Evolutionary conservation across 2,888 invertebrate species (phyloP).

Genomic region (Chydorus sphaericus): DNA sequence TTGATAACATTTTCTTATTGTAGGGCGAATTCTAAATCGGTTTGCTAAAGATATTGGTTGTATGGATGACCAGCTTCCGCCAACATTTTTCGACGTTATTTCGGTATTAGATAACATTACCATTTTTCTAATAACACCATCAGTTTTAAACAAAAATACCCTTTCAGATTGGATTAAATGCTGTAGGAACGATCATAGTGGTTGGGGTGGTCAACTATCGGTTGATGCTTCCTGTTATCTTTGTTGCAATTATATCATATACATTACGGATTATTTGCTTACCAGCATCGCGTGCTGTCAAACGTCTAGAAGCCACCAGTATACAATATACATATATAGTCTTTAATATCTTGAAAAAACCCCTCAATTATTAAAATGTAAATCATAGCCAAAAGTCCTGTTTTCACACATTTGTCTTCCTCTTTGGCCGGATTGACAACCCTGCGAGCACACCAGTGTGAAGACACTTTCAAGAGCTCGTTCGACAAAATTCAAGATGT

Average conservation of each 20-base stretch:
- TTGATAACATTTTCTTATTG: no score
- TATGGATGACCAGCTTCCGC: no score
- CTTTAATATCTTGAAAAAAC: background rate
- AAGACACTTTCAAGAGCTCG: constrained; percentile 28
- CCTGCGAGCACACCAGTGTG: constrained; percentile 37
- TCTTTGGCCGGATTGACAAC: constrained; percentile 60
- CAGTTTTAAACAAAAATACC: no score
- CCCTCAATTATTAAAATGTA: no score
- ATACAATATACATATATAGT: constrained; percentile 18
- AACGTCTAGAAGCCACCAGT: constrained; percentile 36
- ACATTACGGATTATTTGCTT: constrained; percentile 31
- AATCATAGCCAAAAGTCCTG: constrained; percentile 34
- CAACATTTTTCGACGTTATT: no score
- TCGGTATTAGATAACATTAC: no score
- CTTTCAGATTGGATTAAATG: no score
- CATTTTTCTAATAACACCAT: no score
- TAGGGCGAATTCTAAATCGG: no score
- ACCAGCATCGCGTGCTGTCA: constrained; percentile 32
- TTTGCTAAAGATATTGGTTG: no score
- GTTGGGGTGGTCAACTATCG: constrained; percentile 32
- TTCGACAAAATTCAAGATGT: constrained; percentile 26
- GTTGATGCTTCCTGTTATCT: constrained; percentile 26
- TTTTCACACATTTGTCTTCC: constrained; percentile 57
- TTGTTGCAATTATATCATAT: constrained; percentile 29
- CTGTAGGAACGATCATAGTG: constrained; percentile 33